phyloP scores from a whole-genome alignment of 2,113 vertebrate species.

The Xenopus borealis region DNA sequence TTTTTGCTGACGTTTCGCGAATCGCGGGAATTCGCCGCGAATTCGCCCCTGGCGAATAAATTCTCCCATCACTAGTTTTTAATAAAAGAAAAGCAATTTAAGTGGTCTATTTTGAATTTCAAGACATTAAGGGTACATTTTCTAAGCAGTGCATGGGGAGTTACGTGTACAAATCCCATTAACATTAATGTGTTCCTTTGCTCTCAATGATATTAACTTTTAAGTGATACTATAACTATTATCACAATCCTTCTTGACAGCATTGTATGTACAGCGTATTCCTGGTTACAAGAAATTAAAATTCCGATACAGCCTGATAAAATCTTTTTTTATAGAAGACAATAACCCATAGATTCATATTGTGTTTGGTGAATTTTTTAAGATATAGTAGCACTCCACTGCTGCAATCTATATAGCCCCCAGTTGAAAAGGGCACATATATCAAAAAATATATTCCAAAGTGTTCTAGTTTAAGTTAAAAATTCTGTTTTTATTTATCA shows the following conservation, averaged over 20 bases:
- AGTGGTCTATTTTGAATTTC: constrained; percentile 38
- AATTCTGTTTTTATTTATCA: no score
- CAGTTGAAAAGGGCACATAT: no score
- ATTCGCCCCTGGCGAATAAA: no score
- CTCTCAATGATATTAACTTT: constrained; percentile 55
- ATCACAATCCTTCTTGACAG: constrained; percentile 52
- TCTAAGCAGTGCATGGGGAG: constrained; percentile 48
- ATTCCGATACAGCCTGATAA: constrained; percentile 50
- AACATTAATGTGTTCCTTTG: constrained; percentile 54
- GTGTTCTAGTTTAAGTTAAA: no score
- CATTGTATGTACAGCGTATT: constrained; percentile 42
- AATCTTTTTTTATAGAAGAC: constrained; percentile 56
- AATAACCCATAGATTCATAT: constrained; percentile 51
- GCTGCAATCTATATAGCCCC: no score
- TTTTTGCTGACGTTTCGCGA: no score
- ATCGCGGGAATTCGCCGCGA: no score
- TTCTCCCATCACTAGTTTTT: no score
- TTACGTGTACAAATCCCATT: constrained; percentile 55
- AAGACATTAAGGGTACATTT: constrained; percentile 56
- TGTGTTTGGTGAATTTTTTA: constrained; percentile 50
- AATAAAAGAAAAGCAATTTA: constrained; percentile 51
- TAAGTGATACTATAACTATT: constrained; percentile 56
- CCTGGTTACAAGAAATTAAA: constrained; percentile 44
- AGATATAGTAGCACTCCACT: no score
- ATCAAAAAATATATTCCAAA: no score